A percentile compares a stretch with the other conserved stretches of the same genome.
Conservation (phyloP, 2,113 vertebrate species). For the Clarias gariepinus region DNA sequence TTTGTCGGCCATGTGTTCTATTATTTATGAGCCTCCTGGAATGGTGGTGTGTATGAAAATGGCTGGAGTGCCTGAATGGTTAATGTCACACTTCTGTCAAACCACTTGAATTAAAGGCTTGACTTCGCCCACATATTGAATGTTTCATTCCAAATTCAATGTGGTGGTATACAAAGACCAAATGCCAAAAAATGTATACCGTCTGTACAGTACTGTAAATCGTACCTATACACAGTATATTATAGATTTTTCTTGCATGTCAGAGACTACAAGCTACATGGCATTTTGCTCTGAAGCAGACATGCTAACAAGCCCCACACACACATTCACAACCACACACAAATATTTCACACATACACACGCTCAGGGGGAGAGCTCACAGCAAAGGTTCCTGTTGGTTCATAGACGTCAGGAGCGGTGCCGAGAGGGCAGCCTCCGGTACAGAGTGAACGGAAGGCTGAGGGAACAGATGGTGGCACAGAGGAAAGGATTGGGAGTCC, state of each 20-base stretch:
- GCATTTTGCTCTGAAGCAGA: neutral
- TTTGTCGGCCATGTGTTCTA: too few species aligned
- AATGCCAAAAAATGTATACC: too few species aligned
- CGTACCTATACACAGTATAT: too few species aligned
- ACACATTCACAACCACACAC: conserved; percentile 5
- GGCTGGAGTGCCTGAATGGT: too few species aligned
- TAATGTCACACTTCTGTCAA: too few species aligned
- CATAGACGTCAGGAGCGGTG: conserved; percentile 36
- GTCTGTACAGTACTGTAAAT: too few species aligned
- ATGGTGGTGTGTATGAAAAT: too few species aligned
- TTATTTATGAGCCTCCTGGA: too few species aligned
- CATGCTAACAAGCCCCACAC: neutral
- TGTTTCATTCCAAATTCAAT: too few species aligned
- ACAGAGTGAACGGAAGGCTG: conserved; percentile 33
- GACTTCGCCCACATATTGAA: too few species aligned
- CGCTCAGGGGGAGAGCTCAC: conserved; percentile 35
- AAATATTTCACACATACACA: conserved; percentile 15
- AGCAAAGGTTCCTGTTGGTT: conserved; percentile 47
- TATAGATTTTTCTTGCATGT: neutral
- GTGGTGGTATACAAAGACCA: too few species aligned
- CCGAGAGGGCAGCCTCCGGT: conserved; percentile 43
- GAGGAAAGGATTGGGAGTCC: conserved; percentile 47
- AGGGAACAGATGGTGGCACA: conserved; percentile 52
- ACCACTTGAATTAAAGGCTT: too few species aligned
- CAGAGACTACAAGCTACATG: neutral